These are phyloP conservation scores for Perca fluviatilis DNA, from an alignment of 2,113 vertebrate species.

Conservation along the genomic window DNA sequence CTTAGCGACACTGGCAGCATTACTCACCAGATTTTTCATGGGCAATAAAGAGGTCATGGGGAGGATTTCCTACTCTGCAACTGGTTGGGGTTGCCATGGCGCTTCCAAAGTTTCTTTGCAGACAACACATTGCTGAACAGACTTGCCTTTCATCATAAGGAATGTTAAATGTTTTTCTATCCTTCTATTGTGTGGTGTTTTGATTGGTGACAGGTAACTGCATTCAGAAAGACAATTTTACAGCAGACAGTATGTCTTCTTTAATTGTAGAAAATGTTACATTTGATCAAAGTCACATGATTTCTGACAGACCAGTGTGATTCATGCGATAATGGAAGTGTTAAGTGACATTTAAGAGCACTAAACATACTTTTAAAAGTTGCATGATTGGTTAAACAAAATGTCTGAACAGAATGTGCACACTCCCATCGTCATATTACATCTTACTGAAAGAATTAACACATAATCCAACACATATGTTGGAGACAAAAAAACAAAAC, in stretches of 20 bases:
- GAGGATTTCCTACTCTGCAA: constrained; percentile 66
- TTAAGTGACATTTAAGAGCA: constrained; percentile 10
- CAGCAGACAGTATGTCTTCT: constrained; percentile 13
- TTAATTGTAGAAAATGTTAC: constrained; percentile 32
- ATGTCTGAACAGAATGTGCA: constrained; percentile 23
- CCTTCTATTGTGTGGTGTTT: constrained; percentile 10
- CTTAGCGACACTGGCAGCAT: constrained; percentile 66
- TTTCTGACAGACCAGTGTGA: constrained; percentile 34
- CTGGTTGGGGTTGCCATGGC: constrained; percentile 66
- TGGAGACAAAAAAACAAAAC: constrained; percentile 52
- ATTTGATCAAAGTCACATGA: not conserved
- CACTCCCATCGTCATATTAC: constrained; percentile 37
- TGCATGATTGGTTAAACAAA: constrained; percentile 12
- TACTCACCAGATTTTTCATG: constrained; percentile 52
- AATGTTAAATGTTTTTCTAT: constrained; percentile 15
- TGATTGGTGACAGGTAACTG: not conserved
- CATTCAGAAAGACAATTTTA: not conserved
- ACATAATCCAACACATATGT: constrained; percentile 59
- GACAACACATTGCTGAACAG: constrained; percentile 52
- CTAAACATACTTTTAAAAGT: not conserved
- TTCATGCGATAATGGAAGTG: constrained; percentile 6
- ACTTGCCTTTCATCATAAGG: constrained; percentile 56
- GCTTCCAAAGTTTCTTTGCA: constrained; percentile 31
- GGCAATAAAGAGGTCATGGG: constrained; percentile 65
- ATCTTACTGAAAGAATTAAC: constrained; percentile 40